Evolutionary conservation across 2,113 vertebrate species (phyloP), one percentile per base, ranked within the genome.

Genomic region (Malurus elegans): DNA sequence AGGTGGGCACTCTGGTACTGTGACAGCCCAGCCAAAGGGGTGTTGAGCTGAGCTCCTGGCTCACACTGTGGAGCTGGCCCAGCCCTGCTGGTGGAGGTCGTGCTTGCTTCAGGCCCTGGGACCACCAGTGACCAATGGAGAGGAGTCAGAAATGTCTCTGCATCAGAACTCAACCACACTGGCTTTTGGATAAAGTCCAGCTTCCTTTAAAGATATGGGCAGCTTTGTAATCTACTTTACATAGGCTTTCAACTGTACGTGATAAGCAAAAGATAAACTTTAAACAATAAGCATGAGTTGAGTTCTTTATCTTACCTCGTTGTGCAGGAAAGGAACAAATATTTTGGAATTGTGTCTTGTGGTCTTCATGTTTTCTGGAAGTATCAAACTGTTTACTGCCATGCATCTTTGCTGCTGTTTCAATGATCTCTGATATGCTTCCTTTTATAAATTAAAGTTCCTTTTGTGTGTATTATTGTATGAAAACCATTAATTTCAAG

Each of bases 1-100:
- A 38, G 50, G 29, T 0, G 1, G 48, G 4, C 20, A 8, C 3
- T 0, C 21, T 38, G 62, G 13, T 42, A 8, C 29, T 67, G 17
- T 31, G 26, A 4, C 15, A 53, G 53, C 31, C n/a, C 24, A 28
- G n/a, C 4, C 36, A 16, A n/a, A 19, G 7, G 53, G 15, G 8
- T 11, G 34, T 4, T 2, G 18, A 57, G 18, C 10, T 0, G 0
- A 81, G 48, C 9, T 80, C 42, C 53, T 28, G 36, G 36, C 2
- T 2, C 0, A 0, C 40, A 18, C 14, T 16, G 12, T 15, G 21
- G 9, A 47, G n/a, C 42, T 47, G 64, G 24, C 7, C 16, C 40
- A 42, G 8, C 38, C 44, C 44, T 53, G 8, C 16, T 1, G 1
- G 26, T 8, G n/a, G 12, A 82, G 31, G 18, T 57, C 38, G 4